Evolutionary conservation across 2,797 vertebrate genomes (phyloP), one percentile per base, ranked within the genome.

Genomic region (Florisuga fusca): DNA sequence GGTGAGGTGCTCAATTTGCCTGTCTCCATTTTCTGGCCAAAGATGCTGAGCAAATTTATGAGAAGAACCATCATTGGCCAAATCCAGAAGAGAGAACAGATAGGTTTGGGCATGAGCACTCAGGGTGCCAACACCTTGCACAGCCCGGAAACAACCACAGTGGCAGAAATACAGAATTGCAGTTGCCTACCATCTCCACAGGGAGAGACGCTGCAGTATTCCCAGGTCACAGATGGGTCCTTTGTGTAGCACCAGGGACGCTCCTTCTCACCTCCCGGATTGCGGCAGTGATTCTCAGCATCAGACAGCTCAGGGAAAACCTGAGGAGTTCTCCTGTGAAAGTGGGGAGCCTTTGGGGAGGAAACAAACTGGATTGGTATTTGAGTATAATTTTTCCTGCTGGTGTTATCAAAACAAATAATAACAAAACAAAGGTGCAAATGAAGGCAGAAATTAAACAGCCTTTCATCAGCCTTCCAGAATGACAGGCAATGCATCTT

Each of bases 191-290:
- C 96, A 18, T 98, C 97, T 53, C 96, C 98, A 94, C 99, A 99
- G 50, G 84, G 97, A 17, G 98, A 98, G 48, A 99, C 97, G 0
- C 92, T 93, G 83, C 99, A 99, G 92, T 99, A 99, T 94, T 99
- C 99, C 99, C 99, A 99, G 93, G 97, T 98, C 72, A 99, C 97
- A 15, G 97, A 97, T 22, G 98, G 97, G 84, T 98, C 98, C 43
- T 95, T 98, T 62, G 98, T 99, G 95, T 98, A 99, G 91, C 99
- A 99, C 99, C 99, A 99, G 25, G 99, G 99, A 85, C 96, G 98
- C 45, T 98, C 98, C 0, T 98, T 98, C 95, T 98, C 98, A 84
- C 98, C 99, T 61, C 98, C 99, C 3, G 99, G 99, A 94, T 99
- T 99, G 71, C 99, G 98, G 74, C 99, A 99, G 93, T 97, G 97